phyloP scores from a whole-genome alignment of 1,140 invertebrate genomes.

The Magallana ariakensis region DNA sequence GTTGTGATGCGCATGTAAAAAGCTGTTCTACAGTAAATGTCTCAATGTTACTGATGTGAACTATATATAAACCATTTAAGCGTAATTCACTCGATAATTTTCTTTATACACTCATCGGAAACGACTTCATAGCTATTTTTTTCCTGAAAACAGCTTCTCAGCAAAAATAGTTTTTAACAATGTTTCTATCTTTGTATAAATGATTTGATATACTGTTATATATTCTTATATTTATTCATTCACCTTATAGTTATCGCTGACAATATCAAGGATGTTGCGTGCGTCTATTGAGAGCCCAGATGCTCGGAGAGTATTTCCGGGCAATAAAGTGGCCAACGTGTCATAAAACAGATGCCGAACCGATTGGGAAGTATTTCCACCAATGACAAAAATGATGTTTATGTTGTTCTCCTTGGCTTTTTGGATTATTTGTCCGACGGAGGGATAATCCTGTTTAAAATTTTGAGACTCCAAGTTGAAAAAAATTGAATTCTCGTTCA shows the following conservation, averaged over 20 bases:
- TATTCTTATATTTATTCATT: not conserved
- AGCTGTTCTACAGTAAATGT: too few species aligned
- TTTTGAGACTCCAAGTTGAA: too few species aligned
- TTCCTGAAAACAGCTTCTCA: too few species aligned
- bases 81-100: too few species aligned
- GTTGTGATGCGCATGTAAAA: too few species aligned
- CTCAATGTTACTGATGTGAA: too few species aligned
- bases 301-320: conserved; percentile 82
- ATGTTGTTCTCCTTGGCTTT: conserved; percentile 96
- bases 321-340: conserved; percentile 31
- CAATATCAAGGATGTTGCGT: conserved; percentile 93
- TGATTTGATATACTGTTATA: too few species aligned
- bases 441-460: conserved; percentile 93
- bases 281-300: conserved; percentile 92
- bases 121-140: too few species aligned
- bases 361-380: not conserved
- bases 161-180: too few species aligned
- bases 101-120: too few species aligned
- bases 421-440: conserved; percentile 90
- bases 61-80: too few species aligned
- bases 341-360: conserved; percentile 43
- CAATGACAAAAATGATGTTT: conserved; percentile 97
- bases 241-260: conserved; percentile 88
- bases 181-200: not conserved
- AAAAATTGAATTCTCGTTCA: too few species aligned